Conservation (phyloP, 1,140 invertebrate genomes). For the Zophobas atratus region DNA sequence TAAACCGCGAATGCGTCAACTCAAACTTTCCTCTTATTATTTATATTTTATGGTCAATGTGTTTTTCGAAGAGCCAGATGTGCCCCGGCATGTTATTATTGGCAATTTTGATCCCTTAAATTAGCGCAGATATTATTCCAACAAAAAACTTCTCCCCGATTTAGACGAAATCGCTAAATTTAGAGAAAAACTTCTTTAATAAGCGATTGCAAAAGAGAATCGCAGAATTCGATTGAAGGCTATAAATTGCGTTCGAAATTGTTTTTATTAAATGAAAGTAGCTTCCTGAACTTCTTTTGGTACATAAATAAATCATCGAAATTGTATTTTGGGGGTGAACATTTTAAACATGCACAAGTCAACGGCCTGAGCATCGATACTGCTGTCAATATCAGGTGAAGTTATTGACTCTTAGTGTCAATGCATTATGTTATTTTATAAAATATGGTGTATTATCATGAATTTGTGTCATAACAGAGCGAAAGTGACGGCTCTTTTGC, state of each 20-base stretch:
- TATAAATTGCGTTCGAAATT: constrained; percentile 30
- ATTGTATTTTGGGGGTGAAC: constrained; percentile 24
- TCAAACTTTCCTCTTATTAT: constrained; percentile 36
- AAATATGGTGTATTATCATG: constrained; percentile 30
- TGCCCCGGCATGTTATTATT: constrained; percentile 11
- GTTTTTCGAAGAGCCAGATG: constrained; percentile 8
- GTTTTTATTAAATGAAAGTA: constrained; percentile 39
- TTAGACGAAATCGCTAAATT: constrained; percentile 25
- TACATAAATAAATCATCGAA: constrained; percentile 40
- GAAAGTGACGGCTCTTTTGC: constrained; percentile 14
- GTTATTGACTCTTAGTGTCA: constrained; percentile 34
- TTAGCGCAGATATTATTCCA: constrained; percentile 16
- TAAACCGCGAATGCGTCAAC: constrained; percentile 19
- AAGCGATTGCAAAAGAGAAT: background rate
- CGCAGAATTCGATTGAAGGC: background rate
- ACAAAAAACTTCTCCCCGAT: constrained; percentile 2
- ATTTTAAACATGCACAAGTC: constrained; percentile 28
- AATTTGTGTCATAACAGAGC: constrained; percentile 28
- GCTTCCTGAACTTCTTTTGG: constrained; percentile 20
- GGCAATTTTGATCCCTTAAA: constrained; percentile 18
- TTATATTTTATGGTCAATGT: constrained; percentile 33
- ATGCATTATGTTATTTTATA: constrained; percentile 23
- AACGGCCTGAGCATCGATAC: constrained; percentile 23
- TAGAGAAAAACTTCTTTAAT: constrained; percentile 3
- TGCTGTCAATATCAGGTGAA: constrained; percentile 14